Evolutionary conservation across 2,113 vertebrate species (phyloP).

Genomic region (Nestor notabilis): DNA sequence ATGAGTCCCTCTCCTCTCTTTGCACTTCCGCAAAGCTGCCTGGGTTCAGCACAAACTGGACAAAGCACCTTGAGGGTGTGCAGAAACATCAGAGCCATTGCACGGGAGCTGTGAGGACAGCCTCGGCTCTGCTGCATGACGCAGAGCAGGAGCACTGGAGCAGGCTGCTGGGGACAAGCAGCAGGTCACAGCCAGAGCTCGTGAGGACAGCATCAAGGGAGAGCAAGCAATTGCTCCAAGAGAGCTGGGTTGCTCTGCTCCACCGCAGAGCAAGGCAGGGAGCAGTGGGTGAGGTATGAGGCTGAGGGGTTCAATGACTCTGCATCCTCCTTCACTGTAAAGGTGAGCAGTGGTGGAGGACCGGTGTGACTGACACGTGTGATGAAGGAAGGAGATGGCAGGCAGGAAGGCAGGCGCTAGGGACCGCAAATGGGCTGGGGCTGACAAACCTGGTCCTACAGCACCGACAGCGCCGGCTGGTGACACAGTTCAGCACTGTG

Average conservation of each 20-base stretch:
- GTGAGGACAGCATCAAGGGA: fast-evolving
- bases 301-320: background rate
- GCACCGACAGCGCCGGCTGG: background rate
- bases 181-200: fast-evolving
- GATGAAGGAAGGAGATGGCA: background rate
- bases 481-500: background rate
- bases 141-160: background rate
- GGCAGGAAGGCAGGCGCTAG: background rate
- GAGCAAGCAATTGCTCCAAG: background rate
- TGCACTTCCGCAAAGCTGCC: background rate
- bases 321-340: background rate
- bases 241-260: background rate
- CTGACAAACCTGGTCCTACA: background rate
- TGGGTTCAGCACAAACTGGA: background rate
- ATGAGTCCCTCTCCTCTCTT: background rate
- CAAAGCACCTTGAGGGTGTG: background rate
- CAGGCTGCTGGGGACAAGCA: background rate
- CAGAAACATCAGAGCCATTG: background rate
- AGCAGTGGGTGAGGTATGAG: background rate
- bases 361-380: fast-evolving
- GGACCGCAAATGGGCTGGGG: background rate
- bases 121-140: background rate
- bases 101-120: background rate
- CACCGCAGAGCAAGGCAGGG: background rate
- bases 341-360: background rate